Evolutionary conservation across 2,888 invertebrate species (phyloP), one percentile per base, ranked within the genome.

Genomic region (Tenthredo scrophulariae): DNA sequence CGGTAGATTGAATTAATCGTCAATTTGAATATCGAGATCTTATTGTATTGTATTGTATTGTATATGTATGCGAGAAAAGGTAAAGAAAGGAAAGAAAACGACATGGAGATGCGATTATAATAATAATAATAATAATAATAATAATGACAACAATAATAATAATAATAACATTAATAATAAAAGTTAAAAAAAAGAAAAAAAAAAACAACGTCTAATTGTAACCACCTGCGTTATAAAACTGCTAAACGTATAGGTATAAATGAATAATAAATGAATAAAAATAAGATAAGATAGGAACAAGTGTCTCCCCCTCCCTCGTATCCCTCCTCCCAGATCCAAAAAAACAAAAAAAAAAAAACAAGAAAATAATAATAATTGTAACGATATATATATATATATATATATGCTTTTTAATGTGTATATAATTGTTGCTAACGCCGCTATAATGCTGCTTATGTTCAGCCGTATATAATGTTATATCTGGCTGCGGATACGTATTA

Each of bases 331-430:
- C 54, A 54, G n/a, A n/a, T 10, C 6, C 50, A 50, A 5, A 6
- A 50, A 50, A 50, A 18, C 18, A n/a, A n/a, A n/a, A n/a, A n/a
- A n/a, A 50, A n/a, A 46, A 46, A 15, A n/a, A 72, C 7, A 13
- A 15, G 7, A 46, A 46, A 75, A 15, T 75, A 33, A 33, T 70
- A 58, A 79, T 79, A 79, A 54, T 79, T 79, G 79, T 79, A 79
- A 79, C 54, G n/a, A n/a, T n/a, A n/a, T n/a, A n/a, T n/a, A n/a
- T n/a, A n/a, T n/a, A n/a, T n/a, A n/a, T n/a, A n/a, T 79, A 37
- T 54, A 54, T 54, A 75, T 77, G 79, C 79, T 79, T 79, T 79
- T 79, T 79, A 54, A 79, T 79, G 79, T 79, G 54, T 80, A 80
- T 80, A 58, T 37, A 62, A 62, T 37, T 40, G 80, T 40, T 62